These are phyloP conservation scores for Ptychobarbus kaznakovi DNA, from an alignment of 2,797 vertebrate species.

Conservation along the genomic window DNA sequence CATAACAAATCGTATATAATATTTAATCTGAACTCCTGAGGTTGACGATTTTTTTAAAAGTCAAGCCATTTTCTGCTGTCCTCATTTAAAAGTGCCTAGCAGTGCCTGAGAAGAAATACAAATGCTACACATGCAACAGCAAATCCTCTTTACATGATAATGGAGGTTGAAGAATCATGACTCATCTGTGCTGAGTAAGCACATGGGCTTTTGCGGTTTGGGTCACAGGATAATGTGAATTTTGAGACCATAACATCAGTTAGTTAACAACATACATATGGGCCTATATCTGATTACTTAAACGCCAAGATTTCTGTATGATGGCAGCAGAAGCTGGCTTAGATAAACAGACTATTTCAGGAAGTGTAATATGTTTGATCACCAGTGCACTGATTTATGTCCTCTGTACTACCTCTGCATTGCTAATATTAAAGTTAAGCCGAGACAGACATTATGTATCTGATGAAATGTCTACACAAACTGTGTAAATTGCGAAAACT, in stretches of 20 bases:
- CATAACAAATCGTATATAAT: neutral
- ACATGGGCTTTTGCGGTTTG: constrained; percentile 19
- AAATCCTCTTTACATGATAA: constrained; percentile 40
- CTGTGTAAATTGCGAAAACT: neutral
- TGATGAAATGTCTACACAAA: constrained; percentile 18
- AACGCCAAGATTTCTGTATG: neutral
- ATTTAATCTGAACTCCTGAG: constrained; percentile 6
- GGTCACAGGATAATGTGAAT: constrained; percentile 27
- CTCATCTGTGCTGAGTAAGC: constrained; percentile 39
- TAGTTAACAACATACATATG: constrained; percentile 26
- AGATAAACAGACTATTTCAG: constrained; percentile 25
- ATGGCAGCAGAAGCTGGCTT: constrained; percentile 2
- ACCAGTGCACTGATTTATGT: neutral
- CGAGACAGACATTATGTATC: neutral
- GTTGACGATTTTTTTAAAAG: neutral
- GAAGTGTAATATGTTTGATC: neutral
- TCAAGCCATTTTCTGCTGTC: neutral
- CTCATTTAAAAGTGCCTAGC: neutral
- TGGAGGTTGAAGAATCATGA: constrained; percentile 28
- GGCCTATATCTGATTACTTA: constrained; percentile 13
- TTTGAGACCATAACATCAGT: constrained; percentile 10
- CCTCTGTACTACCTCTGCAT: neutral
- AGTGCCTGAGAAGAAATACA: constrained; percentile 1
- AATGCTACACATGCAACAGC: neutral
- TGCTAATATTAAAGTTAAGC: constrained; percentile 2